These are phyloP conservation scores for Aphelocoma coerulescens DNA, from an alignment of 2,113 vertebrate genomes.

Conservation along the genomic window DNA sequence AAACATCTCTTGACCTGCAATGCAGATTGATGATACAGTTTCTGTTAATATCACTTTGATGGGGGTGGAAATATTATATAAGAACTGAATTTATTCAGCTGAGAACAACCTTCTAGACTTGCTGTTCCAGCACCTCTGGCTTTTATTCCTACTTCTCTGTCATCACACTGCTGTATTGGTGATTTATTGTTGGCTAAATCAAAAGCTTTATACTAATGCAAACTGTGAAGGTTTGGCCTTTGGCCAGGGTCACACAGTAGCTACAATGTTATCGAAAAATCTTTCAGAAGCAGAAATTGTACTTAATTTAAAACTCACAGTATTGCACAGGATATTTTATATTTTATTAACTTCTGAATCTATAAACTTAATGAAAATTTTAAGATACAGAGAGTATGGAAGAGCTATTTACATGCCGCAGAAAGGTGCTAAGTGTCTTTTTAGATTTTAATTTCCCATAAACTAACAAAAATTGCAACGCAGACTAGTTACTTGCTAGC, in stretches of 20 bases:
- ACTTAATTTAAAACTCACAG: conserved; percentile 4
- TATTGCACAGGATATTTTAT: background rate
- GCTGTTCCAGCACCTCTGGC: background rate
- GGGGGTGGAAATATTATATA: background rate
- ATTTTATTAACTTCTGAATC: background rate
- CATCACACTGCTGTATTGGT: background rate
- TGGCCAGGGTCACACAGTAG: background rate
- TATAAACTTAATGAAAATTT: conserved; percentile 21
- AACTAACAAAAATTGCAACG: background rate
- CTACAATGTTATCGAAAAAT: background rate
- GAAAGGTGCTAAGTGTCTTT: background rate
- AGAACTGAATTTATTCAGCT: background rate
- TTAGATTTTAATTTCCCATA: background rate
- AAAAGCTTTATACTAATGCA: background rate
- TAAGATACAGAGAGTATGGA: background rate
- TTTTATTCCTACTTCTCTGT: background rate
- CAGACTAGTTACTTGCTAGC: background rate
- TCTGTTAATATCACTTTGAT: background rate
- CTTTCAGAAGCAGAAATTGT: conserved; percentile 1
- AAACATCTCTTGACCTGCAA: background rate
- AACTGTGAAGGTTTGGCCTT: background rate
- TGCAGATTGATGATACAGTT: background rate
- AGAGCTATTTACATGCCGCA: background rate
- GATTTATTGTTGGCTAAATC: background rate
- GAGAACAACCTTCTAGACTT: background rate